A percentile compares a stretch with the other conserved stretches of the same genome.
Conservation (phyloP, 23 tunicate species). For the Styela clava region DNA sequence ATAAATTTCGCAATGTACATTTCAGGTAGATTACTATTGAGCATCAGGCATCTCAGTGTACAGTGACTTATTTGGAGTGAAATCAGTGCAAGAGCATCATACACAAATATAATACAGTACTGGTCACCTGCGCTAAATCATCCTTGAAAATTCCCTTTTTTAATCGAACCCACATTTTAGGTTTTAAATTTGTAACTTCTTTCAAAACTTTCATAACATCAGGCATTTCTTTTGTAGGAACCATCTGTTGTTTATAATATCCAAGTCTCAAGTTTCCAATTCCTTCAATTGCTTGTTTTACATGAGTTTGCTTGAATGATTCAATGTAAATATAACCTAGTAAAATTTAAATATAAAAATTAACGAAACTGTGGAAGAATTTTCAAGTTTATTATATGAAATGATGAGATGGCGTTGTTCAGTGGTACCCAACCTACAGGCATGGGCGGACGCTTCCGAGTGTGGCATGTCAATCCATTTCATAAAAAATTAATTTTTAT, state of each 20-base stretch:
- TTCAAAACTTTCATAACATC: slow-evolving; percentile 94
- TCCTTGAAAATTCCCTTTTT: slow-evolving; percentile 93
- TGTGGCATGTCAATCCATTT: no score
- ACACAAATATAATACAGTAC: no score
- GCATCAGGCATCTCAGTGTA: no score
- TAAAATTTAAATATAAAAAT: background rate
- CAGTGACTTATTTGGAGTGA: no score
- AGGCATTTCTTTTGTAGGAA: slow-evolving; percentile 98
- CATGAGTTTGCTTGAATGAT: slow-evolving; percentile 95
- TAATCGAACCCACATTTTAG: slow-evolving; percentile 95
- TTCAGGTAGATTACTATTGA: no score
- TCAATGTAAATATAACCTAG: slow-evolving; percentile 94
- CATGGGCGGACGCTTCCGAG: background rate
- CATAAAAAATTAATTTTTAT: no score
- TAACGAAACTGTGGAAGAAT: background rate
- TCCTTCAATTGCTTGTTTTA: slow-evolving; percentile 97
- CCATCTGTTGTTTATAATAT: slow-evolving; percentile 94
- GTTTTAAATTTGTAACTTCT: slow-evolving; percentile 61
- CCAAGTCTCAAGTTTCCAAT: slow-evolving; percentile 81
- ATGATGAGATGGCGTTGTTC: no score
- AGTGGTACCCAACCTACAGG: background rate
- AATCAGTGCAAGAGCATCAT: no score
- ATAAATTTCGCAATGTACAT: no score
- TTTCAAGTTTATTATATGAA: background rate
- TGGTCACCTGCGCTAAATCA: slow-evolving; percentile 82